phyloP scores from a whole-genome alignment of 30 jellyfish, hydroid and myxozoan genomes.

The Catostylus mosaicus region DNA sequence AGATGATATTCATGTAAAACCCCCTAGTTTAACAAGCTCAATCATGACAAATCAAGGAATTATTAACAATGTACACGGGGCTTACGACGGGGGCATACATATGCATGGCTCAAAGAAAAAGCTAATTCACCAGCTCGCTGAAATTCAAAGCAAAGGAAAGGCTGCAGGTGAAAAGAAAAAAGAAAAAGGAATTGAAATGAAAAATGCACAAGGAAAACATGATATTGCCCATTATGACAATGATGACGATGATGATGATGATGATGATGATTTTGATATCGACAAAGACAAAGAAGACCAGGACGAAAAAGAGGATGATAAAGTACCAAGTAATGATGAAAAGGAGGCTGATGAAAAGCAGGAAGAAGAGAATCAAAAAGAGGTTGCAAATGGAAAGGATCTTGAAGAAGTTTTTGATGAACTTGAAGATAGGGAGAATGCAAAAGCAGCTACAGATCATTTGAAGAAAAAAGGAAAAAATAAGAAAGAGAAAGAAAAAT shows the following conservation, averaged over 20 bases:
- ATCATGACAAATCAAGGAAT: constrained; percentile 10
- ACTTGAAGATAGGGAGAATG: constrained; percentile 31
- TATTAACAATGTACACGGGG: not conserved
- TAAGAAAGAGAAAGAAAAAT: not conserved
- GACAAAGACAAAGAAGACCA: constrained; percentile 57
- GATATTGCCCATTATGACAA: constrained; percentile 5
- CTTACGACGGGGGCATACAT: not conserved
- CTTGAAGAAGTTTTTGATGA: constrained; percentile 54
- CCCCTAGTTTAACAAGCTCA: constrained; percentile 45
- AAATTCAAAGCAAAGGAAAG: constrained; percentile 13
- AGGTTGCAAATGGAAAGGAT: constrained; percentile 45
- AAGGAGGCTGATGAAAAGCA: constrained; percentile 39
- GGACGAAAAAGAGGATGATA: constrained; percentile 47
- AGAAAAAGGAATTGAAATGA: not conserved
- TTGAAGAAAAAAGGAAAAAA: constrained; percentile 1
- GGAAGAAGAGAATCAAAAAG: constrained; percentile 29
- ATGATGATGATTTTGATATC: constrained; percentile 70
- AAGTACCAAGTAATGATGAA: constrained; percentile 50
- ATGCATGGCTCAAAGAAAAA: constrained; percentile 22
- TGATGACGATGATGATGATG: constrained; percentile 64
- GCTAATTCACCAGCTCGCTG: constrained; percentile 48
- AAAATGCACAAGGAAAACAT: constrained; percentile 1
- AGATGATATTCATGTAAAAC: constrained; percentile 45
- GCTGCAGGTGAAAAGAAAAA: constrained; percentile 12
- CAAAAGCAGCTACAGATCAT: constrained; percentile 36